phyloP scores from a whole-genome alignment of 2,797 vertebrate genomes.

The Crypturellus tataupa region DNA sequence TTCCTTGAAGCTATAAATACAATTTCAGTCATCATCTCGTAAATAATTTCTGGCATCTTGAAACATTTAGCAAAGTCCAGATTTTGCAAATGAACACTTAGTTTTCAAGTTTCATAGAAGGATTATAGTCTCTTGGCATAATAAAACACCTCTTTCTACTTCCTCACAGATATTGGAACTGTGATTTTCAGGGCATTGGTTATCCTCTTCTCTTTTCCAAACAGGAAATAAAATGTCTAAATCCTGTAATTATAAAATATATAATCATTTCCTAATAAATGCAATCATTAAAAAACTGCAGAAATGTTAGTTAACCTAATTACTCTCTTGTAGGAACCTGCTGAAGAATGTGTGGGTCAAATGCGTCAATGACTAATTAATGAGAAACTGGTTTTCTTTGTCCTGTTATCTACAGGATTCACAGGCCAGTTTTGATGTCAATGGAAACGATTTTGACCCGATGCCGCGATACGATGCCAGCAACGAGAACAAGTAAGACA shows the following conservation, averaged over 20 bases:
- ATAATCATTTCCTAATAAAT: slow-evolving; percentile 28
- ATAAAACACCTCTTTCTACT: not conserved
- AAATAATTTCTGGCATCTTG: not conserved
- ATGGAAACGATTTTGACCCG: slow-evolving; percentile 97
- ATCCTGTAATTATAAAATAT: not conserved
- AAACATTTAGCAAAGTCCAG: not conserved
- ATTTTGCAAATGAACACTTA: not conserved
- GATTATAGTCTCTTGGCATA: not conserved
- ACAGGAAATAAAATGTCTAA: slow-evolving; percentile 4
- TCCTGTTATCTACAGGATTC: slow-evolving; percentile 87
- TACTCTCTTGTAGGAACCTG: slow-evolving; percentile 59
- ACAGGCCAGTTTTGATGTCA: slow-evolving; percentile 97
- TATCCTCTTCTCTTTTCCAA: not conserved
- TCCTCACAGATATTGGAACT: not conserved
- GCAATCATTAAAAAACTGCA: not conserved
- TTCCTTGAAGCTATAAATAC: not conserved
- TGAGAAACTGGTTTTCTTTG: slow-evolving; percentile 47
- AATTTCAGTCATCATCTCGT: not conserved
- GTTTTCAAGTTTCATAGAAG: not conserved
- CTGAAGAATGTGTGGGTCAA: slow-evolving; percentile 64
- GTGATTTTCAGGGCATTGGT: not conserved
- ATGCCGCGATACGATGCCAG: slow-evolving; percentile 99
- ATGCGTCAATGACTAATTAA: slow-evolving; percentile 65
- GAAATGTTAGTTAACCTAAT: slow-evolving; percentile 66
- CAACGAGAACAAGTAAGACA: slow-evolving; percentile 99